Base-by-base conservation (phyloP, 2,888 invertebrate species). In the Belgica antarctica region DNA sequence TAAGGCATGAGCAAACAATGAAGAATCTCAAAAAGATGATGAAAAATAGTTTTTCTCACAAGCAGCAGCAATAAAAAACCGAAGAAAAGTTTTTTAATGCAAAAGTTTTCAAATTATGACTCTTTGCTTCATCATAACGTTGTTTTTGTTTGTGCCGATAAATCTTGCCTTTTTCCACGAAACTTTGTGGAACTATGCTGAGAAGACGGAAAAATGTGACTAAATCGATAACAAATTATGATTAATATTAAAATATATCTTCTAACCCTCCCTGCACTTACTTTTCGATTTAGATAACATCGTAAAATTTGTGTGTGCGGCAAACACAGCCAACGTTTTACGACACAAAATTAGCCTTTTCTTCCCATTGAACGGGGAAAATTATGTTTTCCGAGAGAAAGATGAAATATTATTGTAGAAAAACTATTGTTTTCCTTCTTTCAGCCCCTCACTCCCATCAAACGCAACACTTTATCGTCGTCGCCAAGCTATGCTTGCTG, bases 161-260 rank as follows among this genome's bases (percentile, higher is more conserved):
- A n/a, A n/a, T n/a, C n/a, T 41, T 41, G 4, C 7, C 4, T 12
- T 31, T 31, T 10, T 31, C 10, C 31, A 31, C 12, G 15, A 41
- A 41, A 7, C 41, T n/a, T 41, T 41, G 41, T 15, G 4, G 41
- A 41, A 41, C 31, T 31, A 31, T 41, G 41, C 15, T 4, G 31
- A 41, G 41, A 41, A 4, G 41, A 41, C 12, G 15, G 12, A 41
- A 41, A 12, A 41, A 15, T 41, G n/a, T n/a, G 4, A 4, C 41
- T 41, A 52, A 52, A 52, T 52, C 52, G 52, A 52, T 52, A 52
- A 22, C 52, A 52, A 52, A 52, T 52, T 52, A 52, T 52, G 52
- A 52, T 52, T 52, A 52, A 52, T 52, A 22, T 52, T 22, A 2
- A 5, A 12, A 22, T 19, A 52, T 22, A 22, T 52, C 52, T 52